These are phyloP conservation scores for Xylota sylvarum DNA, from an alignment of 2,888 invertebrate genomes.

Conservation along the genomic window DNA sequence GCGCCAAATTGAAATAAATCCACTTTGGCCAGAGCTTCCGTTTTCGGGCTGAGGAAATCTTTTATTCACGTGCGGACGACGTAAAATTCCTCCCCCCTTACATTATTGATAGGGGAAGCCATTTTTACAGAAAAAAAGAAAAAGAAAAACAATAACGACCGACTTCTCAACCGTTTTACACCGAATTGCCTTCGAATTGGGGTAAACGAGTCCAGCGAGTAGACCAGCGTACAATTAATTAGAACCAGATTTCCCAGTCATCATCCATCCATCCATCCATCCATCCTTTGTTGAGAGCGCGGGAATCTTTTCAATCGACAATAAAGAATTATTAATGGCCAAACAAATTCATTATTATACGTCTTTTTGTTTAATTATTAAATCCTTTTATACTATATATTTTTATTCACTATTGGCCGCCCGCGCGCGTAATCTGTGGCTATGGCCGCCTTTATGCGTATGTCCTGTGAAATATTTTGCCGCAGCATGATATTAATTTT, in stretches of 20 bases:
- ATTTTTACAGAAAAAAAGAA: not conserved
- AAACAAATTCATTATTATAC: conserved; percentile 74
- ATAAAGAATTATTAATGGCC: conserved; percentile 77
- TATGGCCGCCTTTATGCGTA: conserved; percentile 60
- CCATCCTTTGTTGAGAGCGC: conserved; percentile 35
- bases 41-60: conserved; percentile 46
- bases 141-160: conserved; percentile 5
- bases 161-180: conserved; percentile 48
- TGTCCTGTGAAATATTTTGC: conserved; percentile 71
- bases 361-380: conserved; percentile 71
- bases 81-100: conserved; percentile 24
- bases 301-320: conserved; percentile 75
- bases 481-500: conserved; percentile 46
- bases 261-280: conserved; percentile 63
- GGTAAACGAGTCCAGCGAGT: not conserved
- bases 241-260: conserved; percentile 69
- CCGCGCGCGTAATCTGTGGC: conserved; percentile 4
- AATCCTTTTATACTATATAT: conserved; percentile 53
- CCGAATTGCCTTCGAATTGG: conserved; percentile 32
- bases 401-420: conserved; percentile 58
- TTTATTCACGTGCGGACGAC: conserved; percentile 57
- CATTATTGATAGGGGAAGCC: conserved; percentile 55
- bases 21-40: conserved; percentile 54
- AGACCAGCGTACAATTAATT: conserved; percentile 63
- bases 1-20: conserved; percentile 71